These are phyloP conservation scores for Pitta sordida DNA, from an alignment of 2,113 vertebrate species.

Conservation along the genomic window DNA sequence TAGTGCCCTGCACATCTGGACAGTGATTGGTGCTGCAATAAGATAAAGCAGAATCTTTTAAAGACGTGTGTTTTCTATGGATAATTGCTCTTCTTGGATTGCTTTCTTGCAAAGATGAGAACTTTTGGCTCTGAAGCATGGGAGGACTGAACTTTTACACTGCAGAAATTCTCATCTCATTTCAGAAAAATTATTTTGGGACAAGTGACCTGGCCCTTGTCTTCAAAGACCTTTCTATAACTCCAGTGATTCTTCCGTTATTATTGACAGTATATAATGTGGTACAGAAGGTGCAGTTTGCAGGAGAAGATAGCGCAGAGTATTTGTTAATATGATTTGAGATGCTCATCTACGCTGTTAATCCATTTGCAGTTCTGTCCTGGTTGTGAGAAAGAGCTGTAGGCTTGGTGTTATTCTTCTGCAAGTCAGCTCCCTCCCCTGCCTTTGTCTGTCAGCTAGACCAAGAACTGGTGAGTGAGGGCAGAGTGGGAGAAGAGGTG, in stretches of 20 bases:
- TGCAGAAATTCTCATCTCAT: neutral
- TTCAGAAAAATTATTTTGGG: neutral
- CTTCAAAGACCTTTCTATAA: neutral
- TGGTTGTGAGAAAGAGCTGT: neutral
- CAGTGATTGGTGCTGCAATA: neutral
- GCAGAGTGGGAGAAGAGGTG: neutral
- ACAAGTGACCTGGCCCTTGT: neutral
- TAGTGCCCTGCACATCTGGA: neutral
- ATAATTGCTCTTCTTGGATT: neutral
- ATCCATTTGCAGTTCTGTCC: neutral
- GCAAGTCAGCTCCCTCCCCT: neutral
- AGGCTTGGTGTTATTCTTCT: neutral
- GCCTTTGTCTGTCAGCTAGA: neutral
- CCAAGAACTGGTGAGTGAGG: neutral
- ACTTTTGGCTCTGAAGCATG: neutral
- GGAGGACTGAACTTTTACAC: neutral
- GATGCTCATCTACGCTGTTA: neutral
- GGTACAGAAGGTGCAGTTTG: neutral
- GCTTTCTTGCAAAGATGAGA: neutral
- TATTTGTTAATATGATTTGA: neutral
- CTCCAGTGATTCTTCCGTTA: rapidly evolving
- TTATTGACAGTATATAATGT: neutral
- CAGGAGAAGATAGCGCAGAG: neutral
- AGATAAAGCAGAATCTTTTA: neutral
- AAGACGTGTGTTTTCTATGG: neutral